Base-by-base conservation (phyloP, 92 coral and sea anemone genomes). In the Zoanthus solanderi region DNA sequence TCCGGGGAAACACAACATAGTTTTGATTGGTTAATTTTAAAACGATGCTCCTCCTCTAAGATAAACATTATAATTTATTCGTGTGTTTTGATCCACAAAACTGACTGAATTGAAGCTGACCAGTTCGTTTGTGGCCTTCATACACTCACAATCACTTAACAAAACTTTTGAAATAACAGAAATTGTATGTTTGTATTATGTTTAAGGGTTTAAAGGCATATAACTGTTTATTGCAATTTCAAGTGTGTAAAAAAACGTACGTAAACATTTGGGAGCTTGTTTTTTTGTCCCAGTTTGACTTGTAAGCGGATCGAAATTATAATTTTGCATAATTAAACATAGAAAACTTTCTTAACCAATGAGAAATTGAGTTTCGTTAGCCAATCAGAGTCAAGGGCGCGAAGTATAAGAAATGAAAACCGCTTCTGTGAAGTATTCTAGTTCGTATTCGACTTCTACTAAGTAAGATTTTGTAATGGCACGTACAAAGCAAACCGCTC, bases 401-500 rank as follows among this genome's bases (percentile, higher is more conserved):
- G 75, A 69, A 69, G 75, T 69, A 69, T 69, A 69, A 69, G 75
- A 69, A 69, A 31, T 69, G 16, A 34, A 34, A 8, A 12, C 3
- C 32, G 9, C 5, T 17, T 63, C 42, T 34, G 42, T n/a, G 69
- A 16, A 14, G 0, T 9, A 16, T 18, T 63, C 4, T 4, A 16
- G 17, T 57, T 12, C 18, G 0, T 0, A 12, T 4, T 7, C 30
- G 1, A 3, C 28, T 63, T 3, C 6, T 5, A n/a, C 30, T 0
- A 23, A 6, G 69, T 58, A n/a, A 63, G 9, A 6, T 9, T 31
- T 10, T 10, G 34, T 7, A 29, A 69, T 69, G 75, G 75, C 75
- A 9, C 75, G 75, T 69, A 58, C 75, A 69, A 69, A 69, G 75
- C 75, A 69, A 69, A 69, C 75, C 9, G 75, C 75, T 69, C 75